Evolutionary conservation across 2,113 vertebrate genomes (phyloP).

Genomic region (Mionectes macconnelli): DNA sequence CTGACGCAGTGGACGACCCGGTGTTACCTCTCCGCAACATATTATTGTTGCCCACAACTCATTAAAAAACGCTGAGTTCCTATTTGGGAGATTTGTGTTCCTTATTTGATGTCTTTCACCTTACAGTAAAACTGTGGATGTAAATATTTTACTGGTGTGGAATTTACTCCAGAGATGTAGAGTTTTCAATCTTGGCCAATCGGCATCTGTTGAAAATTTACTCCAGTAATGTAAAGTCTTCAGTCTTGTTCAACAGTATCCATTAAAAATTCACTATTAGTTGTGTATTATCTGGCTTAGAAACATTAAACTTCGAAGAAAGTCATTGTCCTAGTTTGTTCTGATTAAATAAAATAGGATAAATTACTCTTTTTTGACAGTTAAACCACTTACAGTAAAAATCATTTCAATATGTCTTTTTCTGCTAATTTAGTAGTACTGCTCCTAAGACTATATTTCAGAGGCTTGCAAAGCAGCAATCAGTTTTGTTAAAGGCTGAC

Average conservation of each 20-base stretch:
- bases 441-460: background rate
- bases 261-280: background rate
- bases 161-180: background rate
- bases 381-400: background rate
- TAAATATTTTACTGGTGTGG: background rate
- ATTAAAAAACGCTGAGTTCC: background rate
- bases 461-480: background rate
- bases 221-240: background rate
- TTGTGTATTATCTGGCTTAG: background rate
- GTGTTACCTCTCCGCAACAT: background rate
- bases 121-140: background rate
- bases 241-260: background rate
- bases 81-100: background rate
- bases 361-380: background rate
- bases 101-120: fast-evolving
- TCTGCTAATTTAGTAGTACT: background rate
- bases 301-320: background rate
- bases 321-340: background rate
- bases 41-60: background rate
- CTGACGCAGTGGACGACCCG: background rate
- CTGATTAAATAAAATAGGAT: background rate
- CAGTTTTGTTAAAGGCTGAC: background rate
- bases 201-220: background rate
- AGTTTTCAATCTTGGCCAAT: background rate
- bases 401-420: background rate